Evolutionary conservation across 2,113 vertebrate species (phyloP).

Genomic region (Prinia subflava): DNA sequence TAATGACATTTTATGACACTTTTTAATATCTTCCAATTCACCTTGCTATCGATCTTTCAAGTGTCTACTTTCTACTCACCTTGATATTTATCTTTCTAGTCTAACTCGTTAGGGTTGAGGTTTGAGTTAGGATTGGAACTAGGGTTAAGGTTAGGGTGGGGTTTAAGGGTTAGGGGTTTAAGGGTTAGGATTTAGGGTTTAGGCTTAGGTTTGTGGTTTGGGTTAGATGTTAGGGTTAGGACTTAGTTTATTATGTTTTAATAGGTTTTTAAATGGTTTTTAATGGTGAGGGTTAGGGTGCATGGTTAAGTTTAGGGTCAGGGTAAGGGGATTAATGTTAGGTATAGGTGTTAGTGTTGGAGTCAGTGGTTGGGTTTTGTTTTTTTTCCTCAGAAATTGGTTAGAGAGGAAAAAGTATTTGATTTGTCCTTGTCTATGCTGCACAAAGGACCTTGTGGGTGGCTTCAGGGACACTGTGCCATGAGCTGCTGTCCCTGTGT

Average conservation of each 20-base stretch:
- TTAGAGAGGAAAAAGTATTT: background rate
- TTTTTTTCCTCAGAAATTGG: background rate
- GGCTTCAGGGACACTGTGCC: background rate
- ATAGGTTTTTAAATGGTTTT: too few relatives aligned
- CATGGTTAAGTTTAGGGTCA: background rate
- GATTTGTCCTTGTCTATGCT: slow-evolving; percentile 24
- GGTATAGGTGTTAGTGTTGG: background rate
- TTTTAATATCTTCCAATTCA: background rate
- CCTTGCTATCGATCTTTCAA: background rate
- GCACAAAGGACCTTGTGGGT: slow-evolving; percentile 59
- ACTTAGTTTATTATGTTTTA: background rate
- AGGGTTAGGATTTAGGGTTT: background rate
- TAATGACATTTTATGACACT: background rate
- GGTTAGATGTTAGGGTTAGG: background rate
- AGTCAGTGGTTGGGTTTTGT: background rate
- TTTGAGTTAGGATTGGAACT: background rate
- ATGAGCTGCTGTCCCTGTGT: slow-evolving; percentile 3
- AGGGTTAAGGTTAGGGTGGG: background rate
- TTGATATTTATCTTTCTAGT: background rate
- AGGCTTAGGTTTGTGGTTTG: background rate
- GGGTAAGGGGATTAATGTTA: background rate
- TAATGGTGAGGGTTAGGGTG: background rate
- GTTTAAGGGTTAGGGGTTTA: background rate
- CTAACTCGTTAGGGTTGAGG: background rate
- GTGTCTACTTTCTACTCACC: background rate